Conservation (phyloP, 2,113 vertebrate species). For the Etheostoma cragini region DNA sequence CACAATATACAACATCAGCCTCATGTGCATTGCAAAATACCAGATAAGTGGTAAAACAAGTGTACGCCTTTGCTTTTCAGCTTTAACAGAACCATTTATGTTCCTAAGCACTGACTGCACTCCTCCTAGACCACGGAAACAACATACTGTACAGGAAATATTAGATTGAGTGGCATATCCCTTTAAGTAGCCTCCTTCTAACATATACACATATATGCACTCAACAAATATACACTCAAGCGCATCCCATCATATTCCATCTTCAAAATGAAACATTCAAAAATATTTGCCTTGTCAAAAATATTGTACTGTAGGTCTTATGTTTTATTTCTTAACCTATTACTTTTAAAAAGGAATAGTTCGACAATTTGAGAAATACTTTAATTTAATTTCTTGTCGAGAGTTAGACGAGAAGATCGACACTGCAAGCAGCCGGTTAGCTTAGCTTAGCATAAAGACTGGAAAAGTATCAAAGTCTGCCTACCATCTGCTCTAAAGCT, state of each 20-base stretch:
- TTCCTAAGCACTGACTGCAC: slow-evolving; percentile 35
- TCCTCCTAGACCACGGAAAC: slow-evolving; percentile 42
- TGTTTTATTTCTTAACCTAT: not conserved
- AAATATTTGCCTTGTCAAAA: slow-evolving; percentile 64
- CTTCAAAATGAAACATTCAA: slow-evolving; percentile 47
- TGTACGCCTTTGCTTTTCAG: slow-evolving; percentile 17
- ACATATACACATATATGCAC: slow-evolving; percentile 49
- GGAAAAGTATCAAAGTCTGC: not conserved
- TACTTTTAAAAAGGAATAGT: slow-evolving; percentile 16
- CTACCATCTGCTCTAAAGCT: not conserved
- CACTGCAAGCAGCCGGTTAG: not conserved
- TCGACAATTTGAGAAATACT: not conserved
- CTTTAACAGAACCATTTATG: slow-evolving; percentile 17
- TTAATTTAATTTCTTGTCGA: not conserved
- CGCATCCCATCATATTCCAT: slow-evolving; percentile 44
- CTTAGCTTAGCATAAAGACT: slow-evolving; percentile 11
- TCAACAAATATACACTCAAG: slow-evolving; percentile 54
- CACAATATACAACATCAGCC: slow-evolving; percentile 21
- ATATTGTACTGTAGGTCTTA: slow-evolving; percentile 53
- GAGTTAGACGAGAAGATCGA: not conserved
- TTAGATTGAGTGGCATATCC: slow-evolving; percentile 68
- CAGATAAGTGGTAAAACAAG: slow-evolving; percentile 32
- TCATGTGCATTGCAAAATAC: slow-evolving; percentile 20
- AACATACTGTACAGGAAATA: slow-evolving; percentile 49
- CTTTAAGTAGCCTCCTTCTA: slow-evolving; percentile 65